phyloP scores from a whole-genome alignment of 2,888 invertebrate genomes.

The Drosophila algonquin region DNA sequence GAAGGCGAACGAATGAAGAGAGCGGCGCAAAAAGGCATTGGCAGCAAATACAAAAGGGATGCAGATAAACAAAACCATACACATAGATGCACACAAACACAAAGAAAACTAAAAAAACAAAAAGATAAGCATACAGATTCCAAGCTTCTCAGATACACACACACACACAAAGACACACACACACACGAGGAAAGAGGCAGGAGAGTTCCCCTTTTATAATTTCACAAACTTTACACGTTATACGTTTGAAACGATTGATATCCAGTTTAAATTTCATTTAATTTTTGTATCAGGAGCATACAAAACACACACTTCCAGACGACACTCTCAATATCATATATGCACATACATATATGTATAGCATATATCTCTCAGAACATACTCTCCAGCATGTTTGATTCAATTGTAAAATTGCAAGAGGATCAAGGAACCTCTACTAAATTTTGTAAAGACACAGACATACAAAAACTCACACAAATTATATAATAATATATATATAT shows the following conservation, averaged over 20 bases:
- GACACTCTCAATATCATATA: background rate
- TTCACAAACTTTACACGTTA: too few species aligned
- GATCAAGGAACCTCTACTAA: conserved; percentile 7
- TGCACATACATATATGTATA: background rate
- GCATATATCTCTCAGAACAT: background rate
- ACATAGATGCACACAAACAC: conserved; percentile 1
- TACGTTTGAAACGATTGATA: background rate
- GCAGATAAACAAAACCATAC: conserved; percentile 16
- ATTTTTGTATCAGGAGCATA: conserved; percentile 31
- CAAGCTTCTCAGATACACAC: conserved; percentile 16
- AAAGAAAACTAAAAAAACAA: conserved; percentile 1
- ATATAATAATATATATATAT: conserved; percentile 16
- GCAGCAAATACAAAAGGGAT: conserved; percentile 39
- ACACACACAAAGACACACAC: background rate
- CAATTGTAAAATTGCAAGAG: background rate
- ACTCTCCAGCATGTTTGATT: background rate
- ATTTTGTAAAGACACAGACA: conserved; percentile 26
- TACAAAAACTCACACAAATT: conserved; percentile 12
- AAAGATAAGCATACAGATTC: conserved; percentile 19
- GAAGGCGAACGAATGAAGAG: conserved; percentile 23
- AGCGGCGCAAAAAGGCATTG: conserved; percentile 19
- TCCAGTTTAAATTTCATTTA: conserved; percentile 26
- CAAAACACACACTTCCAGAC: conserved; percentile 8
- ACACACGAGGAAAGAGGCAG: conserved; percentile 2
- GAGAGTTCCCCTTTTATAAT: background rate